Base-by-base conservation (phyloP, 1,140 invertebrate genomes). In the Theocolax elegans region DNA sequence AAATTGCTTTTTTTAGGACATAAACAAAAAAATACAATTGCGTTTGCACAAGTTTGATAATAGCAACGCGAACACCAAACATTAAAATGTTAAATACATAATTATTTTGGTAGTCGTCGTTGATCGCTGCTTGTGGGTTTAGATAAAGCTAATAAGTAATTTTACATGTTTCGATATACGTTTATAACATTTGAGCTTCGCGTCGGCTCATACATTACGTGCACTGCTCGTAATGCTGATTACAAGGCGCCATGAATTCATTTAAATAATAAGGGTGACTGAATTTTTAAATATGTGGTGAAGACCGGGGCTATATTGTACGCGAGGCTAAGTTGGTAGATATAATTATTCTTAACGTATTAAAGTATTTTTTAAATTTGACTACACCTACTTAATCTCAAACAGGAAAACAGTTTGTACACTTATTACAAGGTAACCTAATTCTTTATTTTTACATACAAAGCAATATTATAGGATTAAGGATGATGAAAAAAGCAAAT, bases 11-110 rank as follows among this genome's bases (percentile, higher is more conserved):
- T 42, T 71, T n/a, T 68, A 38, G 44, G 74, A 76, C 71, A 56
- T 74, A 76, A 64, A 71, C 59, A 74, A 72, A n/a, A 73, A 75
- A 72, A 67, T 72, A 76, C 64, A 73, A 64, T 73, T n/a, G 48
- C 72, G 42, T 70, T 58, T 49, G 31, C 64, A 76, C 67, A 70
- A 66, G 60, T 69, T 48, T 75, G 54, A 66, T 70, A 31, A 66
- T 12, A 17, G 60, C 49, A 54, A 27, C 12, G n/a, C 48, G 56
- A 65, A 63, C 48, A 40, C 23, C 35, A 31, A 48, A 8, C 31
- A 25, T 51, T 42, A 10, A 25, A 59, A n/a, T n/a, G n/a, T n/a
- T n/a, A n/a, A n/a, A n/a, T n/a, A n/a, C 17, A n/a, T 17, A 27
- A 17, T 31, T 1, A 49, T 31, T 44, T 62, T 31, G 42, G 19